phyloP scores from a whole-genome alignment of 2,888 invertebrate species.

The Dryadula phaetusa region DNA sequence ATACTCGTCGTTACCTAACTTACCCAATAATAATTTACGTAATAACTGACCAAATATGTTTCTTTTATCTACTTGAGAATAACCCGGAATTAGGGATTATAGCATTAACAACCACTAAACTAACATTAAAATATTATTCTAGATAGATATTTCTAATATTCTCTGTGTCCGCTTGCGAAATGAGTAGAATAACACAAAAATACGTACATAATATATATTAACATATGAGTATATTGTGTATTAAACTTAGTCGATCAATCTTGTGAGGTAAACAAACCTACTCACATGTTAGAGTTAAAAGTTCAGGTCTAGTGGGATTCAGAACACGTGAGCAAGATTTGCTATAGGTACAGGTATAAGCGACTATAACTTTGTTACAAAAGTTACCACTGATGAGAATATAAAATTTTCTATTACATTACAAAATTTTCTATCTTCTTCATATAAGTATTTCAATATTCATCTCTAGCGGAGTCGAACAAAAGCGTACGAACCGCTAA shows the following conservation, averaged over 20 bases:
- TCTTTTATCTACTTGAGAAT: too few relatives aligned
- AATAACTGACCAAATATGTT: too few relatives aligned
- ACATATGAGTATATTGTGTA: neutral
- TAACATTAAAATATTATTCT: too few relatives aligned
- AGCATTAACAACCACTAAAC: too few relatives aligned
- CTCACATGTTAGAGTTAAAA: neutral
- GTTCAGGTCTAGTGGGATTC: neutral
- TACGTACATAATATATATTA: neutral
- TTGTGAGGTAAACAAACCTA: neutral
- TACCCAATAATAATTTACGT: too few relatives aligned
- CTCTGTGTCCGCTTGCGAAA: too few relatives aligned
- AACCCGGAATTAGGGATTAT: too few relatives aligned
- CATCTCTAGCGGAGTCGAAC: constrained; percentile 36
- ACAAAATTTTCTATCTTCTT: constrained; percentile 21
- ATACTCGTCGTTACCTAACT: too few relatives aligned
- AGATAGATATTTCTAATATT: too few relatives aligned
- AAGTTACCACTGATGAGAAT: neutral
- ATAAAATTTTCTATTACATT: constrained; percentile 18
- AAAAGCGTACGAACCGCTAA: constrained; percentile 44
- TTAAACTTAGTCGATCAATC: neutral
- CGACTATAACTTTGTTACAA: neutral
- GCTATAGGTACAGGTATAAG: neutral
- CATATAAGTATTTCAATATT: constrained; percentile 37
- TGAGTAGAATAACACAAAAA: too few relatives aligned
- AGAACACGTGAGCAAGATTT: neutral